These are phyloP conservation scores for Alethe diademata DNA, from an alignment of 2,113 vertebrate species.

Conservation along the genomic window DNA sequence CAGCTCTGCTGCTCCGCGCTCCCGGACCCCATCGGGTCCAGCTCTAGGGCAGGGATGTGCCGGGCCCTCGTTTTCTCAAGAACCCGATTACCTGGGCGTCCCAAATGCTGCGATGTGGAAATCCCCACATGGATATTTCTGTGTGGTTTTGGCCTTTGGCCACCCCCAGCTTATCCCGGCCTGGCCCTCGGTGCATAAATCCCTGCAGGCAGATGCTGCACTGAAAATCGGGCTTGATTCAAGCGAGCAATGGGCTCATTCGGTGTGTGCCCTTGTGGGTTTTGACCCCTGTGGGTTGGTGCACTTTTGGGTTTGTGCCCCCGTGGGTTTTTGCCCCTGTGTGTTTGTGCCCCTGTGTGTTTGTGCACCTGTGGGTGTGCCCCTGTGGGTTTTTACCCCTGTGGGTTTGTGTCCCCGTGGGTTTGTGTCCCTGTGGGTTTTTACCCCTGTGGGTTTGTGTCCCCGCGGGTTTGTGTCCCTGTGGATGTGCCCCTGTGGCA, in stretches of 20 bases:
- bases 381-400: no score
- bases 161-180: not conserved
- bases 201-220: not conserved
- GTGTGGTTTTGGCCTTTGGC: not conserved
- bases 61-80: accelerated
- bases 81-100: not conserved
- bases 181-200: accelerated
- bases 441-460: no score
- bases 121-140: not conserved
- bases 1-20: not conserved
- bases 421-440: no score
- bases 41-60: not conserved
- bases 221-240: not conserved
- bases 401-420: no score
- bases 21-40: accelerated
- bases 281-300: no score
- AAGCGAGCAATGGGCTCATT: accelerated
- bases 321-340: no score
- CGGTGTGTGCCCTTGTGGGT: no score
- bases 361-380: no score
- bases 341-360: no score
- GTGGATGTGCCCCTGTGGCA: not conserved
- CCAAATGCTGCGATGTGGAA: not conserved
- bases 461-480: no score
- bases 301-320: no score